phyloP scores from a whole-genome alignment of 2,888 invertebrate genomes.

The Lithophane ornitopus region DNA sequence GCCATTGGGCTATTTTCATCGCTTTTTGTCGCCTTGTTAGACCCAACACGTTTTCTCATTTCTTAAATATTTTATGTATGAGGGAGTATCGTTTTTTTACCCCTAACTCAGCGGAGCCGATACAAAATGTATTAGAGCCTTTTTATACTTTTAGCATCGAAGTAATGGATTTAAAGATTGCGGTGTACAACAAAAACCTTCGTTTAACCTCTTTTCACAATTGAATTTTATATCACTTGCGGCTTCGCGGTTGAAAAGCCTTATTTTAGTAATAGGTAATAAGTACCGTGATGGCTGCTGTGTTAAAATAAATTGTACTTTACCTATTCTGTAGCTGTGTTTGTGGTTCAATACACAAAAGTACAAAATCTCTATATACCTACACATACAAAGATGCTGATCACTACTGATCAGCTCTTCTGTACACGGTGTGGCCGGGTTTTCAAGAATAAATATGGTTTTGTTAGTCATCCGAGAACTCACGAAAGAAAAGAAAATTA shows the following conservation, averaged over 20 bases:
- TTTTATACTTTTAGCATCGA: constrained; percentile 50
- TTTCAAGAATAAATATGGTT: too few relatives aligned
- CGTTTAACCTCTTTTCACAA: constrained; percentile 38
- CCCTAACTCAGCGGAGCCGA: constrained; percentile 18
- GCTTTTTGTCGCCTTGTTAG: constrained; percentile 33
- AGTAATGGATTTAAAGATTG: constrained; percentile 58
- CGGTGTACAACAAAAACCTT: constrained; percentile 29
- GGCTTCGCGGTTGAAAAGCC: constrained; percentile 7
- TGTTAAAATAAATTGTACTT: constrained; percentile 1
- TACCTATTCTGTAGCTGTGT: background rate
- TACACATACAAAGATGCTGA: too few relatives aligned
- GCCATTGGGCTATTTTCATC: constrained; percentile 30
- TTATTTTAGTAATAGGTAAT: constrained; percentile 18
- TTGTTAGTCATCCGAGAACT: too few relatives aligned
- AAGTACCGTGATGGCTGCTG: background rate
- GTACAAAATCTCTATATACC: too few relatives aligned
- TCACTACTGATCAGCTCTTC: too few relatives aligned
- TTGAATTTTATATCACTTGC: constrained; percentile 48
- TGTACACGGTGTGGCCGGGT: too few relatives aligned
- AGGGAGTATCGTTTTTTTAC: constrained; percentile 33
- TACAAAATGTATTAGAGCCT: constrained; percentile 55
- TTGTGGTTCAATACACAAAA: background rate
- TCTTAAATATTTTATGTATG: constrained; percentile 57
- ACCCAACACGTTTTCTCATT: constrained; percentile 38
- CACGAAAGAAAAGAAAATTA: too few relatives aligned